These are phyloP conservation scores for Pararge aegeria DNA, from an alignment of 1,140 invertebrate genomes.

Conservation along the genomic window DNA sequence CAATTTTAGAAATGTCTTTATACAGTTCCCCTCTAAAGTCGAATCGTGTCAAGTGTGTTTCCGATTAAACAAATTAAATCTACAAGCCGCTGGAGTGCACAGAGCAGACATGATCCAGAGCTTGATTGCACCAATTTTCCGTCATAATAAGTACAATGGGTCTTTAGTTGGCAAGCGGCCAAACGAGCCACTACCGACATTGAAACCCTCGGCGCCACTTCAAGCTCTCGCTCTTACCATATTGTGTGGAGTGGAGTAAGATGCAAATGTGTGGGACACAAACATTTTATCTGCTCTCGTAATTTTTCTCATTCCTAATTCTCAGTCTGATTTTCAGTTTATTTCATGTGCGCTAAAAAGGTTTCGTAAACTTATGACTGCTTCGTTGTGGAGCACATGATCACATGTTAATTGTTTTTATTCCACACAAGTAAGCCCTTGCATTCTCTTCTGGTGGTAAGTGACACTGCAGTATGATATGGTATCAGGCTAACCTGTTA, in stretches of 20 bases:
- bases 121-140: constrained; percentile 25
- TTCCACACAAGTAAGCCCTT: too few relatives aligned
- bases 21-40: neutral
- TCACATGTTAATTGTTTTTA: too few relatives aligned
- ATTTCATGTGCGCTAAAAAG: neutral
- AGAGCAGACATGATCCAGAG: constrained; percentile 14
- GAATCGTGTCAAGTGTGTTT: neutral
- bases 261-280: constrained; percentile 25
- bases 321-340: neutral
- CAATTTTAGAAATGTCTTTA: too few relatives aligned
- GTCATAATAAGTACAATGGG: constrained; percentile 27
- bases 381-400: too few relatives aligned
- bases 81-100: constrained; percentile 7
- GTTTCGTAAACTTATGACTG: neutral
- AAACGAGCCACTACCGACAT: constrained; percentile 41
- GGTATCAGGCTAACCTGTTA: too few relatives aligned
- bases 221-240: constrained; percentile 33
- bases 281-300: constrained; percentile 12
- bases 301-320: constrained; percentile 2
- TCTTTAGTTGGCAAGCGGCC: constrained; percentile 41
- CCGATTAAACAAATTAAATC: constrained; percentile 3
- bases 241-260: constrained; percentile 24
- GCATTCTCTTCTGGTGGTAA: too few relatives aligned
- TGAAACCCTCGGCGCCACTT: constrained; percentile 37
- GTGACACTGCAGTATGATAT: too few relatives aligned